phyloP scores from a whole-genome alignment of 2,797 vertebrate genomes.

The Chelonia mydas region DNA sequence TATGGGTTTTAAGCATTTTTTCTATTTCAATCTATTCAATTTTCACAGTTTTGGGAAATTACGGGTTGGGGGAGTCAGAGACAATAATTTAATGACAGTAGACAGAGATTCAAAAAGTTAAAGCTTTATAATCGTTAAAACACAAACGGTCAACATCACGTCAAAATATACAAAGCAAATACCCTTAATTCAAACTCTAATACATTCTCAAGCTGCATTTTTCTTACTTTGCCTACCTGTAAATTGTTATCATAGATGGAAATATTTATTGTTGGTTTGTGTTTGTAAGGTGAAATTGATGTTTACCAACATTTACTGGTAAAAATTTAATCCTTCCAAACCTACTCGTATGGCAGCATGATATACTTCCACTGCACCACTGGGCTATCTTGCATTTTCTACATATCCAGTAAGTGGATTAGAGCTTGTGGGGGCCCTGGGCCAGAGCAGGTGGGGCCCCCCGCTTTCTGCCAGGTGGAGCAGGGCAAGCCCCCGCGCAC shows the following conservation, averaged over 20 bases:
- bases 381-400: not conserved
- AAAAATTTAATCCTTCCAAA: not conserved
- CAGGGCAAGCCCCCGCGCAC: no score
- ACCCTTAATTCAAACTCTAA: no score
- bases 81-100: no score
- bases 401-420: not conserved
- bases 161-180: not conserved
- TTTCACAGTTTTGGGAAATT: no score
- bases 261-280: not conserved
- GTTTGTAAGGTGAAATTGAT: not conserved
- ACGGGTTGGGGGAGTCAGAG: no score
- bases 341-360: not conserved
- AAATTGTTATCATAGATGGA: not conserved
- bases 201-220: not conserved
- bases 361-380: not conserved
- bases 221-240: not conserved
- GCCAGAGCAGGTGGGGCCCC: no score
- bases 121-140: not conserved
- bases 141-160: not conserved
- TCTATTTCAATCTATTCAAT: no score
- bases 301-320: not conserved
- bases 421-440: no score
- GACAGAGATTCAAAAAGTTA: not conserved
- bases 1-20: no score
- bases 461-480: no score